phyloP scores from a whole-genome alignment of 2,113 vertebrate species.

The Acinonyx jubatus region DNA sequence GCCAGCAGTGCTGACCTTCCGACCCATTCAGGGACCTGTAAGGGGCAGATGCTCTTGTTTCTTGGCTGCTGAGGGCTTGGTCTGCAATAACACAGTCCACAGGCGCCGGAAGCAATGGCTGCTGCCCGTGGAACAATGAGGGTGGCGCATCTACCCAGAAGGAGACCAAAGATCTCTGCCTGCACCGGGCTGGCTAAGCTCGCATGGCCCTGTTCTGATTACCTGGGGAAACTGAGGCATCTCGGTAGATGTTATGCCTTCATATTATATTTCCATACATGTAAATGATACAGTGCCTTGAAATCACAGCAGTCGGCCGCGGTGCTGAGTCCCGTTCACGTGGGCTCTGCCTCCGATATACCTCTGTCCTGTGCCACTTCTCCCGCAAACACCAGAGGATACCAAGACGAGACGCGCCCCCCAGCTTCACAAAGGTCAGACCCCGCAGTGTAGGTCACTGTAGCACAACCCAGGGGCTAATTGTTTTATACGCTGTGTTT shows the following conservation, averaged over 20 bases:
- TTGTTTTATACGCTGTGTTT: background rate
- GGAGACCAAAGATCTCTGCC: background rate
- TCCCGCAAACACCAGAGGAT: background rate
- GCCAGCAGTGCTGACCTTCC: background rate
- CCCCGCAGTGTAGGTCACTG: background rate
- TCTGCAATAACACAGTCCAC: fast-evolving
- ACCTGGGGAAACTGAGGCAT: background rate
- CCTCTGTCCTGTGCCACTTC: fast-evolving
- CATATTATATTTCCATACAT: background rate
- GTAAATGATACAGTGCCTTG: background rate
- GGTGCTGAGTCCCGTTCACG: background rate
- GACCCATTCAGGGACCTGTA: background rate
- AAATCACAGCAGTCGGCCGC: fast-evolving
- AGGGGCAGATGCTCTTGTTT: too few species aligned
- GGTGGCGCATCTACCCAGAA: fast-evolving
- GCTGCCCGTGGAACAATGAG: fast-evolving
- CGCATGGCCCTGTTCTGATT: background rate
- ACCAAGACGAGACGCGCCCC: background rate
- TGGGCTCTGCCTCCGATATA: fast-evolving
- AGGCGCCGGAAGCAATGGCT: background rate
- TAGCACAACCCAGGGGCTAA: background rate
- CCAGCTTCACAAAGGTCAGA: background rate
- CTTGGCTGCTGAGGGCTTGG: background rate
- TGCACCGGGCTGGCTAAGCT: too few species aligned
- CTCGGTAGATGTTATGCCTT: background rate